phyloP scores from a whole-genome alignment of 1,140 invertebrate genomes.

The Magallana ariakensis region DNA sequence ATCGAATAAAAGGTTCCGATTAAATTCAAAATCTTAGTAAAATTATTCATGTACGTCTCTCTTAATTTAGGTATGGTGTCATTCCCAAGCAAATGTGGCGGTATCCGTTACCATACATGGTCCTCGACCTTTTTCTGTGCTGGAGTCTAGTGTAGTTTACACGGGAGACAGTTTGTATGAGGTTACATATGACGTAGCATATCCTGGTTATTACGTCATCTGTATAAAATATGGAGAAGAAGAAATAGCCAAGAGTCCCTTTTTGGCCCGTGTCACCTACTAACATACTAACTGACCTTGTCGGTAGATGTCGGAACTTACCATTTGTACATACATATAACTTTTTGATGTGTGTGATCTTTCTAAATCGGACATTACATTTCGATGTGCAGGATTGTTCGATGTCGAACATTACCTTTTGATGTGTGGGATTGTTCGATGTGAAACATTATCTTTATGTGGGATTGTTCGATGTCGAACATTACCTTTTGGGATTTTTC shows the following conservation, averaged over 20 bases:
- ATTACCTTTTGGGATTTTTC: too few species aligned
- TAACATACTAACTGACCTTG: not conserved
- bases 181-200: conserved; percentile 71
- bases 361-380: not conserved
- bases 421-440: not conserved
- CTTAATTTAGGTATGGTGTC: conserved; percentile 62
- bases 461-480: too few species aligned
- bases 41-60: too few species aligned
- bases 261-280: conserved; percentile 54
- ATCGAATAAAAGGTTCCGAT: too few species aligned
- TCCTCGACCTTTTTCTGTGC: conserved; percentile 64
- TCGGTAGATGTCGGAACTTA: not conserved
- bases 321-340: not conserved
- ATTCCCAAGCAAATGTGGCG: conserved; percentile 60
- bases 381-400: not conserved
- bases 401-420: not conserved
- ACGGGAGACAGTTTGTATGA: conserved; percentile 72
- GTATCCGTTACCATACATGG: conserved; percentile 73
- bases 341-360: not conserved
- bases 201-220: conserved; percentile 73
- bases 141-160: conserved; percentile 67
- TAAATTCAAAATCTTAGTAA: too few species aligned
- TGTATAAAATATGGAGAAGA: conserved; percentile 71
- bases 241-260: conserved; percentile 71
- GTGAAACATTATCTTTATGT: not conserved